Conservation (phyloP, 1,140 invertebrate species). For the Ladona fulva region DNA sequence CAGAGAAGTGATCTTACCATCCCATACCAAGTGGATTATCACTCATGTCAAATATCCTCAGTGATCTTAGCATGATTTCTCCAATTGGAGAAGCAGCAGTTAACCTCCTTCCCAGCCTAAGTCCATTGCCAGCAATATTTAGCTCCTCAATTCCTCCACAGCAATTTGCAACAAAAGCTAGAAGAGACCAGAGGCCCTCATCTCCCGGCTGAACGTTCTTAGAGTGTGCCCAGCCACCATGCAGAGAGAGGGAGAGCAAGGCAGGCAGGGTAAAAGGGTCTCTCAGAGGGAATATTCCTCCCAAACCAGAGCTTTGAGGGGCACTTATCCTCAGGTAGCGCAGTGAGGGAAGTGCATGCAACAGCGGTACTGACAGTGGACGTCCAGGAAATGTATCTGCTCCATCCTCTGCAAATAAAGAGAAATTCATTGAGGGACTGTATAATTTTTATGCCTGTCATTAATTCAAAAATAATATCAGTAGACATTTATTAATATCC, state of each 20-base stretch:
- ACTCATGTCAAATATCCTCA: slow-evolving; percentile 67
- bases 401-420: neutral
- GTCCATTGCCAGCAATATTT: neutral
- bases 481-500: too few species aligned
- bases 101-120: neutral
- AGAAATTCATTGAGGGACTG: too few species aligned
- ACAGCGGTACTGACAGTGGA: neutral
- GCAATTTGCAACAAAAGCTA: neutral
- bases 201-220: neutral
- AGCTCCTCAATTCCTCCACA: neutral
- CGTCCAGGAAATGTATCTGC: neutral
- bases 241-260: neutral
- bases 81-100: neutral
- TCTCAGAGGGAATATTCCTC: neutral
- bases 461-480: too few species aligned
- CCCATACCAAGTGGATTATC: slow-evolving; percentile 43
- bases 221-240: neutral
- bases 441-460: too few species aligned
- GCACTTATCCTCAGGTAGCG: neutral
- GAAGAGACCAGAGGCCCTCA: neutral
- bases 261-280: neutral
- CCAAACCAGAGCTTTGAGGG: neutral
- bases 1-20: neutral
- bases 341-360: neutral
- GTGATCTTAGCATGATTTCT: slow-evolving; percentile 8